Evolutionary conservation across 2,888 invertebrate species (phyloP).

Genomic region (Griposia aprilina): DNA sequence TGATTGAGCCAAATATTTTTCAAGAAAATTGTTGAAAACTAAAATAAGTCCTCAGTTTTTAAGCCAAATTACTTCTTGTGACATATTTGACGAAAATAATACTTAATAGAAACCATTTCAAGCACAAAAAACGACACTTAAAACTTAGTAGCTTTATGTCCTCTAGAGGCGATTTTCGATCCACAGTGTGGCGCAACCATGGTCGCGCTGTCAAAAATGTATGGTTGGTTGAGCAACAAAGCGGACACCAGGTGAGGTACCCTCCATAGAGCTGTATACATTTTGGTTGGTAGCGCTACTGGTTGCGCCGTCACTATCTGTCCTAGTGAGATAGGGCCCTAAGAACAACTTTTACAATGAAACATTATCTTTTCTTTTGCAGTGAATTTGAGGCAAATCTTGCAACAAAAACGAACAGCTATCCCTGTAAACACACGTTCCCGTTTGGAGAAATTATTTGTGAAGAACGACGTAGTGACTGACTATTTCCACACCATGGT

Average conservation of each 20-base stretch:
- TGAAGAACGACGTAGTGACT: conserved; percentile 33
- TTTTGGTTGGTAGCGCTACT: background rate
- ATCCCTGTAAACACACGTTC: background rate
- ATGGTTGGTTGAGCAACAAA: background rate
- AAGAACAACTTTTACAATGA: background rate
- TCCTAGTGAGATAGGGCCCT: background rate
- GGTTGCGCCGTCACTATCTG: background rate
- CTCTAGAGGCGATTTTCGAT: too few species aligned
- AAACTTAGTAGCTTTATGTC: too few species aligned
- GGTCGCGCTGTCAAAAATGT: background rate
- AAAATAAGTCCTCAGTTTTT: too few species aligned
- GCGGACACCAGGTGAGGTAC: background rate
- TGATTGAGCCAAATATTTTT: too few species aligned
- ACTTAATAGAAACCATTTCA: too few species aligned
- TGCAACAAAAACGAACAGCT: conserved; percentile 15
- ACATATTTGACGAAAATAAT: too few species aligned
- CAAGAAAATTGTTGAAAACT: too few species aligned
- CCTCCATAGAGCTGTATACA: background rate
- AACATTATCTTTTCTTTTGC: conserved; percentile 51
- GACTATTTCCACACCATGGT: conserved; percentile 45
- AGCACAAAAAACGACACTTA: too few species aligned
- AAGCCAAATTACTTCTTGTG: too few species aligned
- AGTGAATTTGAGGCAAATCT: conserved; percentile 73
- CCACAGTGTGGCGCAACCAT: background rate
- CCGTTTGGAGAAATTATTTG: conserved; percentile 48